A percentile compares a stretch with the other conserved stretches of the same genome.
These are phyloP conservation scores for Thaumatotibia leucotreta DNA, from an alignment of 1,140 invertebrate species.

Conservation along the genomic window DNA sequence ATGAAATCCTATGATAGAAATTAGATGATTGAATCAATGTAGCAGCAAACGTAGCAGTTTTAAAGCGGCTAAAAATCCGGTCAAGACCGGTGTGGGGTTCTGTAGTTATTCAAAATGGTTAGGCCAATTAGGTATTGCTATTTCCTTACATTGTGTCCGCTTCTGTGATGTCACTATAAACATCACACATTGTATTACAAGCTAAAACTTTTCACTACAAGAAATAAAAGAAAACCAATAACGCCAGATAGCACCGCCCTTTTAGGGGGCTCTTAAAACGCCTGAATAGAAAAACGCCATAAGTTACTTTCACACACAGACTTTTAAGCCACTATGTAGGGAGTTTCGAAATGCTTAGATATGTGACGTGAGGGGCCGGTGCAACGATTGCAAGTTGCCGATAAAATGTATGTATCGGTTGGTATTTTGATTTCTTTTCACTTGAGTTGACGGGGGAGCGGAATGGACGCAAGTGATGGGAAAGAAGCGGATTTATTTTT, in stretches of 20 bases:
- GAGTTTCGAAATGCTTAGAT: not conserved
- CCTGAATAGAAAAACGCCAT: not conserved
- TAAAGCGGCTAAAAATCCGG: no score
- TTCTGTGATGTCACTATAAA: no score
- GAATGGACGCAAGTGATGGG: not conserved
- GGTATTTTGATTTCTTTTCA: conserved; percentile 47
- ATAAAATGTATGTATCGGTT: conserved; percentile 37
- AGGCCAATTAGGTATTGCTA: no score
- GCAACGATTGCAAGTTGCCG: conserved; percentile 49
- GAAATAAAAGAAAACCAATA: conserved; percentile 12
- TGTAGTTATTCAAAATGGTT: no score
- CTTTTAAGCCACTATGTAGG: not conserved
- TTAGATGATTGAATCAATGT: no score
- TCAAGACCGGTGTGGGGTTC: no score
- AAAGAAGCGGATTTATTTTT: no score
- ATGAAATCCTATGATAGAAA: no score
- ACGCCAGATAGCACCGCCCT: conserved; percentile 1
- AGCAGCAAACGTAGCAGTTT: no score
- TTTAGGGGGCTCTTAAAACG: not conserved
- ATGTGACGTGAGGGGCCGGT: conserved; percentile 34
- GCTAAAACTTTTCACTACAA: conserved; percentile 3
- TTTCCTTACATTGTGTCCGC: no score
- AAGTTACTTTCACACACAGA: not conserved
- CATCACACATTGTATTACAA: not conserved
- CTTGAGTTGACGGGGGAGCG: conserved; percentile 25